phyloP scores from a whole-genome alignment of 2,113 vertebrate genomes.

The Isurus oxyrinchus region DNA sequence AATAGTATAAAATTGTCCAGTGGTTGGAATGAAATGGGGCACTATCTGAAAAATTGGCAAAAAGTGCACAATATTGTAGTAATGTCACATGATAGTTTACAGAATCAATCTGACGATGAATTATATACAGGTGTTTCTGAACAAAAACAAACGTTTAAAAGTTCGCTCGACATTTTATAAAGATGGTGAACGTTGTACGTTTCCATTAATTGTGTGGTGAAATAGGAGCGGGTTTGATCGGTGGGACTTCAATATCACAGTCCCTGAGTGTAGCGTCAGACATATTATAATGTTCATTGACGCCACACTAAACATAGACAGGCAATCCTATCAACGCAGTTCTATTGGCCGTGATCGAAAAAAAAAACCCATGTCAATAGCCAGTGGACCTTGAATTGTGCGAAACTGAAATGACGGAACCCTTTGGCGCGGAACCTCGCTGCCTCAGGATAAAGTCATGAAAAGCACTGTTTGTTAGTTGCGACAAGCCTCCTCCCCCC shows the following conservation, averaged over 20 bases:
- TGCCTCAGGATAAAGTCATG: background rate
- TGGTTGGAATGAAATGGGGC: background rate
- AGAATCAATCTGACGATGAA: background rate
- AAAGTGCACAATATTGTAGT: background rate
- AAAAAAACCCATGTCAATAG: background rate
- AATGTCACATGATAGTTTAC: background rate
- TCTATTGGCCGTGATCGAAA: background rate
- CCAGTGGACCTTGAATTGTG: background rate
- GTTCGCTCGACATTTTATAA: background rate
- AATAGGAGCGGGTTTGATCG: background rate
- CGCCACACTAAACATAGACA: background rate
- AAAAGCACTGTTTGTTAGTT: background rate
- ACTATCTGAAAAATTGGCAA: background rate
- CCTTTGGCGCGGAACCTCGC: background rate
- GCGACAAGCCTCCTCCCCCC: background rate
- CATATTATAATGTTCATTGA: background rate
- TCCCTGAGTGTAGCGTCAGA: background rate
- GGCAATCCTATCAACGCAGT: background rate
- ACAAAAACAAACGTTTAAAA: background rate
- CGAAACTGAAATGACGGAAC: background rate
- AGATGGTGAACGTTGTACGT: background rate
- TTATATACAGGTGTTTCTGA: background rate
- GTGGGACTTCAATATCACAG: too few relatives aligned
- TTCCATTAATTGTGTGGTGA: background rate
- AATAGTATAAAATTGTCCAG: background rate